phyloP scores from a whole-genome alignment of 2,113 vertebrate species.

The Phaethon lepturus region DNA sequence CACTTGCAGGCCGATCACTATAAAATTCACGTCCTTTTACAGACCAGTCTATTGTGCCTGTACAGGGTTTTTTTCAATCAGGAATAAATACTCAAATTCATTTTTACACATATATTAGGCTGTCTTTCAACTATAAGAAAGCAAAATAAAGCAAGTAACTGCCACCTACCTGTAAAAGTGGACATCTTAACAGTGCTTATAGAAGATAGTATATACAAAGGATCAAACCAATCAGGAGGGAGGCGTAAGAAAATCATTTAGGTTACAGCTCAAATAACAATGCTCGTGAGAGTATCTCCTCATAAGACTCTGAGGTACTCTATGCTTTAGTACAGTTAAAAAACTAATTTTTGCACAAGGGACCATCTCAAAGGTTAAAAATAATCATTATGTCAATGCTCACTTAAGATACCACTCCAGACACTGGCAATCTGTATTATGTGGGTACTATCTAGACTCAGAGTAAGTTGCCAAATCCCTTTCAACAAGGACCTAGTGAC shows the following conservation, averaged over 20 bases:
- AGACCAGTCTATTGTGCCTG: background rate
- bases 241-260: background rate
- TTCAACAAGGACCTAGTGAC: background rate
- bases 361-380: slow-evolving; percentile 34
- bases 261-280: background rate
- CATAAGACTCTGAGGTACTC: background rate
- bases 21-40: background rate
- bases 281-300: background rate
- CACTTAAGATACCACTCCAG: slow-evolving; percentile 17
- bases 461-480: slow-evolving; percentile 15
- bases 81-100: background rate
- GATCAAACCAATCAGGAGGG: background rate
- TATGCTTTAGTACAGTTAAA: background rate
- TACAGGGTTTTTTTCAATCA: background rate
- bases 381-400: background rate
- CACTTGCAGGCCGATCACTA: background rate
- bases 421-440: background rate
- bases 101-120: background rate
- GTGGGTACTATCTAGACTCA: background rate
- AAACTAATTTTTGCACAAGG: background rate
- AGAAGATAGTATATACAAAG: background rate
- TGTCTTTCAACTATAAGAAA: background rate
- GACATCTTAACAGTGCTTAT: background rate
- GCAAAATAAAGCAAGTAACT: background rate
- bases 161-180: background rate